phyloP scores from a whole-genome alignment of 2,797 vertebrate species.

The Urophycis tenuis region DNA sequence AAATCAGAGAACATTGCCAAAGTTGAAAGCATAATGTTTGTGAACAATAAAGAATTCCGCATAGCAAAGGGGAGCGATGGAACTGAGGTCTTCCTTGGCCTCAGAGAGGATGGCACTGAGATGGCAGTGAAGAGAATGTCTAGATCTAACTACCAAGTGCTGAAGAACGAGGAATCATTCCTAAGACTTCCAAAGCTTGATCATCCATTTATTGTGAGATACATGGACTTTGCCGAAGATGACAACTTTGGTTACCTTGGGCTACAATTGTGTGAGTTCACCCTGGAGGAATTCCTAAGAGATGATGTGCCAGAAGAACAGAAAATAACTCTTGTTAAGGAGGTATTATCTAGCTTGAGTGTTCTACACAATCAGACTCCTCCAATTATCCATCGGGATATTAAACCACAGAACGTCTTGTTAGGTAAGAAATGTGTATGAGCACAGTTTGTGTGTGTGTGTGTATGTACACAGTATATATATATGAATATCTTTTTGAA shows the following conservation, averaged over 20 bases:
- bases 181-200: conserved; percentile 52
- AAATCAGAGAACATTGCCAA: conserved; percentile 20
- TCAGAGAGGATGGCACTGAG: conserved; percentile 63
- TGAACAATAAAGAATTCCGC: conserved; percentile 35
- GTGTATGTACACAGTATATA: too few relatives aligned
- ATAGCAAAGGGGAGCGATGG: conserved; percentile 63
- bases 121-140: conserved; percentile 63
- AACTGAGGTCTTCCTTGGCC: conserved; percentile 58
- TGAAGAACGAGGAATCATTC: conserved; percentile 55
- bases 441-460: background rate
- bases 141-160: conserved; percentile 41
- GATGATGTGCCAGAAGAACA: background rate
- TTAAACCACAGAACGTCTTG: conserved; percentile 67
- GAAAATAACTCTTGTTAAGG: background rate
- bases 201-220: conserved; percentile 50
- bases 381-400: conserved; percentile 58
- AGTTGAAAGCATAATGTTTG: conserved; percentile 42
- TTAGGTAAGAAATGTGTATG: conserved; percentile 50
- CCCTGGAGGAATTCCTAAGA: conserved; percentile 53
- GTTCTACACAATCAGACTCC: conserved; percentile 25
- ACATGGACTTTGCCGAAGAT: conserved; percentile 59
- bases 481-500: background rate
- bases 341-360: background rate
- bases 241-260: conserved; percentile 62
- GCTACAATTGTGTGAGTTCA: conserved; percentile 67